These are phyloP conservation scores for Platycercus adscitus DNA, from an alignment of 2,113 vertebrate genomes.

Conservation along the genomic window DNA sequence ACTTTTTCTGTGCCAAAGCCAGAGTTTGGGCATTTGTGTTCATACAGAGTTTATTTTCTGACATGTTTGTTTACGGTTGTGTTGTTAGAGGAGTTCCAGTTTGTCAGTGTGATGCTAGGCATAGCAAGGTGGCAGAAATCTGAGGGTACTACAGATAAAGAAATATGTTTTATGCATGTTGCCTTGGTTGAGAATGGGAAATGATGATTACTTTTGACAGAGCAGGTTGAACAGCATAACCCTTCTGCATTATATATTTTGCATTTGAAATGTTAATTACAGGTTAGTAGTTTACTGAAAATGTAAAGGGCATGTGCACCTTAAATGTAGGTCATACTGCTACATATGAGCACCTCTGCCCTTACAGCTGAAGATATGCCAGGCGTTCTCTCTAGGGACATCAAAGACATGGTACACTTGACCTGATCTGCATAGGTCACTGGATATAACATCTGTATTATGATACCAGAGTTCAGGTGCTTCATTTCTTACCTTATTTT, in stretches of 20 bases:
- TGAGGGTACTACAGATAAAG: not conserved
- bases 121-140: not conserved
- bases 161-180: constrained; percentile 29
- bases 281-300: not conserved
- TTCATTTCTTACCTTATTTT: not conserved
- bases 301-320: not conserved
- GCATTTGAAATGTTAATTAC: constrained; percentile 42
- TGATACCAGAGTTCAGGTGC: not conserved
- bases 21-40: not conserved
- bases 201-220: constrained; percentile 40
- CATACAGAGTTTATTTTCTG: not conserved
- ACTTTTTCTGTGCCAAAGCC: not conserved
- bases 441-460: not conserved
- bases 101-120: not conserved
- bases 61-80: not conserved
- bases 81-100: not conserved
- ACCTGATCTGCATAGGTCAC: not conserved
- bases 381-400: not conserved
- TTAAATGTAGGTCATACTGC: constrained; percentile 4
- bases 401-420: not conserved
- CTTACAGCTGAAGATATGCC: not conserved
- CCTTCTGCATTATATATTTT: not conserved
- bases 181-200: not conserved
- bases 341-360: not conserved
- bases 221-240: not conserved